Evolutionary conservation across 2,888 invertebrate genomes (phyloP), one percentile per base, ranked within the genome.

Genomic region (Muscina levida): DNA sequence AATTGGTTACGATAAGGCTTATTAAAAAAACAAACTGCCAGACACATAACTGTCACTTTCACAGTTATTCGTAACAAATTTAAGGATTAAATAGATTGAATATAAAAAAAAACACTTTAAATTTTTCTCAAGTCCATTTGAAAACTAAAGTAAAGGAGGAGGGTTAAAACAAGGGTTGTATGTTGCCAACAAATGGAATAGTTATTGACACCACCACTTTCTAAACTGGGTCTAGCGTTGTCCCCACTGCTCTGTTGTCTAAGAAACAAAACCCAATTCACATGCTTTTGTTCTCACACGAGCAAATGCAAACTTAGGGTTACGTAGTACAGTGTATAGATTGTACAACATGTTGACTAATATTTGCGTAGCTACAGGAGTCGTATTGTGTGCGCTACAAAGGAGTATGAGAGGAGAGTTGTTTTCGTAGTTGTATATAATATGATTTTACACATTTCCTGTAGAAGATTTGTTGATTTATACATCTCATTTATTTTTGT

Each of bases 1-100:
- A 46, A 46, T 15, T 6, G 3, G 46, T 1, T 15, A 48, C 4
- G 19, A 48, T n/a, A 48, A 48, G 19, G 48, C 22, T 59, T 39
- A 59, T 37, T 59, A 59, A 39, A 59, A 59, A 59, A 59, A 59
- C 37, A n/a, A n/a, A 10, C 48, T 48, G 48, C n/a, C n/a, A n/a
- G n/a, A n/a, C 37, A 6, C 48, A 48, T 6, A 19, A 39, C 59
- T 59, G 59, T 59, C 59, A 39, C 59, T 59, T 59, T 59, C 59
- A 59, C 59, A 39, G n/a, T n/a, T 10, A 48, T 48, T 19, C 48
- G 2, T 13, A 44, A 44, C 44, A 44, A 10, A 44, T 8, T 11
- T 44, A 48, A 19, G 53, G 22, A 53, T 53, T 53, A 53, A 53
- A 53, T 53, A 53, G 26, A n/a, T n/a, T n/a, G n/a, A n/a, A n/a